A percentile compares a stretch with the other conserved stretches of the same genome.
Evolutionary conservation across 2,113 vertebrate genomes (phyloP).

Genomic region (Paramormyrops kingsleyae): DNA sequence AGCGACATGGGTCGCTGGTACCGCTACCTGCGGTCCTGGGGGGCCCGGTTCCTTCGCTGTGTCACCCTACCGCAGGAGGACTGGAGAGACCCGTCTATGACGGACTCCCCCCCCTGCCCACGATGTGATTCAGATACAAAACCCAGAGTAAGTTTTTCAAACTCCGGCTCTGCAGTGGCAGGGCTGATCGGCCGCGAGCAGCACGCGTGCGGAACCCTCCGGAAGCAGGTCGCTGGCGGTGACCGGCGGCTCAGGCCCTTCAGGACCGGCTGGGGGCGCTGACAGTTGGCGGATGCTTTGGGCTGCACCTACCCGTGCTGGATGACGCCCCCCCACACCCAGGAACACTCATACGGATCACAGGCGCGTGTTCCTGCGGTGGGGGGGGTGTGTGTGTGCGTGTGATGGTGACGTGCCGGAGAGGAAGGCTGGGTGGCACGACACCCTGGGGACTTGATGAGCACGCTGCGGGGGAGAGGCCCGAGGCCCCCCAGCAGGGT

Average conservation of each 20-base stretch:
- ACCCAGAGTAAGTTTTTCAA: background rate
- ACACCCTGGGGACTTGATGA: constrained; percentile 66
- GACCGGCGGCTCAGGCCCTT: background rate
- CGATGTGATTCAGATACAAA: background rate
- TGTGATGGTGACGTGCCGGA: constrained; percentile 47
- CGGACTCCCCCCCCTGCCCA: background rate
- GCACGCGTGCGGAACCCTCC: background rate
- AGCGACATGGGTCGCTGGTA: constrained; percentile 80
- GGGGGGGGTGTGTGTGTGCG: background rate
- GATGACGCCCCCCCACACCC: background rate
- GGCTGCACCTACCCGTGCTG: background rate
- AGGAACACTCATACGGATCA: background rate
- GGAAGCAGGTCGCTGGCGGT: background rate
- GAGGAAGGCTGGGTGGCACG: constrained; percentile 72
- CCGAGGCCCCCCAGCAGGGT: background rate
- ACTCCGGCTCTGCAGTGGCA: background rate
- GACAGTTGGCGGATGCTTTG: background rate
- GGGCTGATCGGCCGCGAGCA: background rate
- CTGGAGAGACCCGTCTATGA: background rate
- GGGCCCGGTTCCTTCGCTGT: background rate
- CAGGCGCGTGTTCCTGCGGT: background rate
- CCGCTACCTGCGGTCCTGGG: constrained; percentile 19
- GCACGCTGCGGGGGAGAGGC: constrained; percentile 46
- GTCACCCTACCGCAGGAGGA: background rate
- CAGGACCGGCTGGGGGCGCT: background rate